A percentile compares a stretch with the other conserved stretches of the same genome.
Conservation (phyloP, 2,113 vertebrate genomes). For the Perca fluviatilis region DNA sequence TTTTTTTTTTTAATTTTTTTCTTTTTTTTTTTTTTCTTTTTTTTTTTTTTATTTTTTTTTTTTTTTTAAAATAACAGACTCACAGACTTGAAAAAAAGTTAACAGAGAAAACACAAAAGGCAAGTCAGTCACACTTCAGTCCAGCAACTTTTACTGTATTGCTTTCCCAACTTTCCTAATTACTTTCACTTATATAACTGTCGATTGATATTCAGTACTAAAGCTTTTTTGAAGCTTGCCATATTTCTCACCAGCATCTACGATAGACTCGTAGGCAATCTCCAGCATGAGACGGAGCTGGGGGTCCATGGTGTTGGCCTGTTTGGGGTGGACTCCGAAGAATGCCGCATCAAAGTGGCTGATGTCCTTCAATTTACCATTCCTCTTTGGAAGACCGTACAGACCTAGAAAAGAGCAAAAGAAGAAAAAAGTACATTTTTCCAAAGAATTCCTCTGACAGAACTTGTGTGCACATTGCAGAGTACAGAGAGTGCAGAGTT, state of each 20-base stretch:
- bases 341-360: constrained; percentile 94
- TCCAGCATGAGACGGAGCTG: constrained; percentile 95
- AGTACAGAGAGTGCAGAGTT: too few species aligned
- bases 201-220: background rate
- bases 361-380: constrained; percentile 96
- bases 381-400: constrained; percentile 92
- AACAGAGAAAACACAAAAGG: background rate
- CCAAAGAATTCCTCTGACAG: too few species aligned
- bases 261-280: constrained; percentile 92
- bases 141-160: background rate
- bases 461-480: too few species aligned
- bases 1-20: background rate
- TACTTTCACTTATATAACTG: background rate
- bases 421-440: background rate
- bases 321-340: constrained; percentile 94
- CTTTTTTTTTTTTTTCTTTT: background rate
- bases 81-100: background rate
- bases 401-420: constrained; percentile 83
- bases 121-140: background rate
- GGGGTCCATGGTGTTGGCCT: constrained; percentile 98
- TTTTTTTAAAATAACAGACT: background rate
- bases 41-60: background rate
- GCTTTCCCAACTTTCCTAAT: background rate
- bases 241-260: constrained; percentile 90
- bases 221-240: background rate